These are phyloP conservation scores for Conchocele bisecta DNA, from an alignment of 2,888 invertebrate species.

Conservation along the genomic window DNA sequence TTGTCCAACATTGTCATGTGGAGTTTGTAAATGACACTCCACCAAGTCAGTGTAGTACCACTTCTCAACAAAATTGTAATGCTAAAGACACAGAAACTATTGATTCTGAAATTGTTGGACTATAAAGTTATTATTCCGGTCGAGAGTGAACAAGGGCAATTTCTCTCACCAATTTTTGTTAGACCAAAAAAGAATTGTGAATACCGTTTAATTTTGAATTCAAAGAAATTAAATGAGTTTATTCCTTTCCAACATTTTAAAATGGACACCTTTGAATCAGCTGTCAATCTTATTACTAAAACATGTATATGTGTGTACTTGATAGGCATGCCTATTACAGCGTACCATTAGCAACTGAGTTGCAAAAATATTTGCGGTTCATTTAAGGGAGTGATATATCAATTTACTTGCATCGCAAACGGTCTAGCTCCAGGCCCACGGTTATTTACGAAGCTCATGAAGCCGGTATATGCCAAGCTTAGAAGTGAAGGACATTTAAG, in stretches of 20 bases:
- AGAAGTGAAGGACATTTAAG: neutral
- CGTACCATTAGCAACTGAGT: no score
- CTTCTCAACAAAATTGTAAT: no score
- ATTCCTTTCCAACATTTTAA: constrained; percentile 44
- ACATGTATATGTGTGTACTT: constrained; percentile 24
- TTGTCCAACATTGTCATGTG: constrained; percentile 26
- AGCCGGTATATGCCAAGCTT: constrained; percentile 6
- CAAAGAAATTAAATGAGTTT: constrained; percentile 39
- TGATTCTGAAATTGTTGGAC: constrained; percentile 9
- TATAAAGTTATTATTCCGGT: constrained; percentile 26
- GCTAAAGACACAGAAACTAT: no score
- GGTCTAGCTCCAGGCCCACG: constrained; percentile 2
- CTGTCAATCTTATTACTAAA: constrained; percentile 7
- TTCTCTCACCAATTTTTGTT: constrained; percentile 39
- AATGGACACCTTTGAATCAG: constrained; percentile 46
- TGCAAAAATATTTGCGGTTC: no score
- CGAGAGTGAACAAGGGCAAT: constrained; percentile 12
- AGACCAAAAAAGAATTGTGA: constrained; percentile 23
- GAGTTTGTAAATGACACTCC: constrained; percentile 15
- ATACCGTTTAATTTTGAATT: constrained; percentile 32
- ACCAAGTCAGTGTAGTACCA: no score
- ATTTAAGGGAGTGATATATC: neutral
- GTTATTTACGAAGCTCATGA: constrained; percentile 2
- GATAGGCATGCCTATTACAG: constrained; percentile 51
- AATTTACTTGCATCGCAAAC: neutral